Conservation (phyloP, 2,113 vertebrate species). For the Hyperopisus bebe region DNA sequence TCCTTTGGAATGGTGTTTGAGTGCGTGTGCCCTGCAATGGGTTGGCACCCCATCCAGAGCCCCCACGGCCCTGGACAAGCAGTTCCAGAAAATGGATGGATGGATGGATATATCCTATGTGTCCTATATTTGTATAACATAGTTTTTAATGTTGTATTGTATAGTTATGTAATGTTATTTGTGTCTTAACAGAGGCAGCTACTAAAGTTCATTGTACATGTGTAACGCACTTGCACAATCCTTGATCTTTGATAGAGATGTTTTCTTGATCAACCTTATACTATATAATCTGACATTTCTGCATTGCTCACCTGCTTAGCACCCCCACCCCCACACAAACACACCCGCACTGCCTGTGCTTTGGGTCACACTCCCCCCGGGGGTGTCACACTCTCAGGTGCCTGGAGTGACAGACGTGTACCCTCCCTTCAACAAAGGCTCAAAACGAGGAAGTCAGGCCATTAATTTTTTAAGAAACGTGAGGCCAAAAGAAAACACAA, state of each 20-base stretch:
- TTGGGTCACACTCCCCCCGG: background rate
- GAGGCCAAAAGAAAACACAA: slow-evolving; percentile 36
- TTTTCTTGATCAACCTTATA: background rate
- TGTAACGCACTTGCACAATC: background rate
- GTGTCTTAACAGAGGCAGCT: background rate
- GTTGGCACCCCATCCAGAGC: background rate
- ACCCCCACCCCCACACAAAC: background rate
- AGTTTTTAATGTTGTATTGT: background rate
- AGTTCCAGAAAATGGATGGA: background rate
- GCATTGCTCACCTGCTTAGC: background rate
- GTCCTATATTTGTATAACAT: background rate
- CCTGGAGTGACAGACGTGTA: slow-evolving; percentile 5
- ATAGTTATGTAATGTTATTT: background rate
- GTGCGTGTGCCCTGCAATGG: background rate
- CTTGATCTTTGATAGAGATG: background rate
- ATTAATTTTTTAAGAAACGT: slow-evolving; percentile 51
- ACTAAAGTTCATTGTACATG: background rate
- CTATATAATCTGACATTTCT: background rate
- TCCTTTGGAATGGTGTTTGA: background rate
- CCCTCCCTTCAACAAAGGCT: slow-evolving; percentile 6
- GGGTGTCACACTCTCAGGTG: background rate
- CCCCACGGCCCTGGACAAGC: background rate
- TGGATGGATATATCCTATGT: background rate
- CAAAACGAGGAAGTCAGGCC: slow-evolving; percentile 33
- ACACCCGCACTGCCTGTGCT: background rate